Percentiles rank a stretch among this genome's conserved stretches.
These are phyloP conservation scores for Acrobasis consociella DNA, from an alignment of 2,888 invertebrate genomes.

Conservation along the genomic window DNA sequence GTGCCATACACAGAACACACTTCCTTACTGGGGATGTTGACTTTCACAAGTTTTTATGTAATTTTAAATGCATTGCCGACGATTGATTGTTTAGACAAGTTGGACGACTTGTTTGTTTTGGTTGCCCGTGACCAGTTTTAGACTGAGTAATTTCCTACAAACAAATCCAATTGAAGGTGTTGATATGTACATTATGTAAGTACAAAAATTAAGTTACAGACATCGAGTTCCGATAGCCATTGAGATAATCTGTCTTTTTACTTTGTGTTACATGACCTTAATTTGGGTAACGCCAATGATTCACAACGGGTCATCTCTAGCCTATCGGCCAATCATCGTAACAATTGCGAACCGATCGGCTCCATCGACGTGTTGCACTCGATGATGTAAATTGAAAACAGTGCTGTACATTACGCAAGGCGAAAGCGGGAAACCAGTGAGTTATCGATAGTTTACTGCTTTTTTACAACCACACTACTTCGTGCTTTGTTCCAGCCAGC, in stretches of 20 bases:
- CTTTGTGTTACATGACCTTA: slow-evolving; percentile 20
- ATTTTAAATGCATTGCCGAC: slow-evolving; percentile 34
- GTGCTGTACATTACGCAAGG: slow-evolving; percentile 57
- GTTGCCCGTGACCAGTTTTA: slow-evolving; percentile 6
- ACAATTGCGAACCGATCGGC: slow-evolving; percentile 29
- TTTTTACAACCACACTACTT: slow-evolving; percentile 41
- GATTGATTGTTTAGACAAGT: slow-evolving; percentile 22
- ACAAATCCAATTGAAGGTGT: not conserved
- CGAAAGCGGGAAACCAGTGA: slow-evolving; percentile 67
- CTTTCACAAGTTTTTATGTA: slow-evolving; percentile 46
- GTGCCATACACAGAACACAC: slow-evolving; percentile 32
- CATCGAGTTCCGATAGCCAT: not conserved
- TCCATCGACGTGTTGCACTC: slow-evolving; percentile 39
- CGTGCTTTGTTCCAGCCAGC: slow-evolving; percentile 30
- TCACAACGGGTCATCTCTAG: slow-evolving; percentile 16
- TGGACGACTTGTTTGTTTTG: slow-evolving; percentile 3
- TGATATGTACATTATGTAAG: not conserved
- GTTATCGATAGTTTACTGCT: slow-evolving; percentile 56
- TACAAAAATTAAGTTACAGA: slow-evolving; percentile 1
- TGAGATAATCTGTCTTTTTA: slow-evolving; percentile 13
- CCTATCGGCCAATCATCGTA: slow-evolving; percentile 12
- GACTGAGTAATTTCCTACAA: not conserved
- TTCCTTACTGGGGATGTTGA: slow-evolving; percentile 38
- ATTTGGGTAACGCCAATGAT: slow-evolving; percentile 10
- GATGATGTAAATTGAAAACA: slow-evolving; percentile 64